A percentile compares a stretch with the other conserved stretches of the same genome.
phyloP scores from a whole-genome alignment of 2,888 invertebrate genomes.

The Hirtodrosophila cameraria region DNA sequence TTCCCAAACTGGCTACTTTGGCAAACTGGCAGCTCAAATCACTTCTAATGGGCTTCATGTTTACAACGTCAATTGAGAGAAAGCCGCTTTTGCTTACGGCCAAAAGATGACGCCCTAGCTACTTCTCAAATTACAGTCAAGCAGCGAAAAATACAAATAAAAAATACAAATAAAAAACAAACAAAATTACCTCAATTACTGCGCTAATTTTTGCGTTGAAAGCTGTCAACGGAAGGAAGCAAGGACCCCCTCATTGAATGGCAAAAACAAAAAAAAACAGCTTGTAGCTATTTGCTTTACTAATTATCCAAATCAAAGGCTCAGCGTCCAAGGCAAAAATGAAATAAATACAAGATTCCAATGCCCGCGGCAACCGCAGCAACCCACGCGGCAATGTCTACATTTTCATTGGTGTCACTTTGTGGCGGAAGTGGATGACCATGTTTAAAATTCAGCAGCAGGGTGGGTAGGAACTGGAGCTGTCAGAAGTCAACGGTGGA shows the following conservation, averaged over 20 bases:
- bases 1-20: constrained; percentile 51
- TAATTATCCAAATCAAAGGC: constrained; percentile 81
- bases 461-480: constrained; percentile 34
- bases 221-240: constrained; percentile 52
- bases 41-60: constrained; percentile 81
- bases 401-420: constrained; percentile 80
- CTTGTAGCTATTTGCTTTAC: constrained; percentile 82
- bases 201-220: constrained; percentile 59
- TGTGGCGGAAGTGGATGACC: constrained; percentile 82
- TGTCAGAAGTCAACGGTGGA: constrained; percentile 60
- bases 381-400: constrained; percentile 45
- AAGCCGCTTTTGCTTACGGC: constrained; percentile 72
- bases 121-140: constrained; percentile 54
- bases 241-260: constrained; percentile 53
- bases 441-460: constrained; percentile 71
- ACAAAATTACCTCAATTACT: constrained; percentile 78
- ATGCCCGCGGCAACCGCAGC: constrained; percentile 61
- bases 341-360: constrained; percentile 79
- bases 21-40: constrained; percentile 71
- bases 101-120: constrained; percentile 48
- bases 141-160: constrained; percentile 12
- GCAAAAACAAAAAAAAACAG: no score
- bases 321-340: constrained; percentile 39
- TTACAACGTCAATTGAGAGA: constrained; percentile 82
- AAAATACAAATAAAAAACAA: constrained; percentile 17